Evolutionary conservation across 2,888 invertebrate genomes (phyloP).

Genomic region (Silvanus unidentatus): DNA sequence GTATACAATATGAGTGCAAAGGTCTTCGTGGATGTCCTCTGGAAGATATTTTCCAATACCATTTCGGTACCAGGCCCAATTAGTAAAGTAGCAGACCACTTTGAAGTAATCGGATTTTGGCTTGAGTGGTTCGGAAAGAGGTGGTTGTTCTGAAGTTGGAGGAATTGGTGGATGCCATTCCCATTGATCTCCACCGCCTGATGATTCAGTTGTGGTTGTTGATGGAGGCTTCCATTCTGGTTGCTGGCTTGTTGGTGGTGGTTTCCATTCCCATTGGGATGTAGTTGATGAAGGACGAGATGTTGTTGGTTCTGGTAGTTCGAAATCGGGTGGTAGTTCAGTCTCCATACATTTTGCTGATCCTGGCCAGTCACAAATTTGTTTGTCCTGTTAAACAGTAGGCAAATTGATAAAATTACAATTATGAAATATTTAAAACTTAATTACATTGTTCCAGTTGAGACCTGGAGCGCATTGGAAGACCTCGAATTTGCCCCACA

Average conservation of each 20-base stretch:
- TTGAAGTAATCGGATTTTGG: conserved; percentile 64
- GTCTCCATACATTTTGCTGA: conserved; percentile 53
- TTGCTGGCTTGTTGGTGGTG: conserved; percentile 12
- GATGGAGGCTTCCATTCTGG: conserved; percentile 22
- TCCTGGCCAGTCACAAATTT: conserved; percentile 69
- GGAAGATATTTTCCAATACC: conserved; percentile 78
- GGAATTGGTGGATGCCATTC: conserved; percentile 38
- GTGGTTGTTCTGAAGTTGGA: conserved; percentile 40
- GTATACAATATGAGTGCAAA: conserved; percentile 90
- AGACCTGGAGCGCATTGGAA: conserved; percentile 67
- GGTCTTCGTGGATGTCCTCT: conserved; percentile 76
- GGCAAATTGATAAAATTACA: not conserved
- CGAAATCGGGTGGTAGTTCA: conserved; percentile 7
- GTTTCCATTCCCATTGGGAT: conserved; percentile 25
- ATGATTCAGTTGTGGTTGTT: conserved; percentile 17
- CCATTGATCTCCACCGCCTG: conserved; percentile 26
- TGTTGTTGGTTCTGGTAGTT: conserved; percentile 13
- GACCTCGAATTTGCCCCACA: conserved; percentile 70
- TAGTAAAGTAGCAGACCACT: conserved; percentile 86
- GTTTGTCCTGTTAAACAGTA: conserved; percentile 48
- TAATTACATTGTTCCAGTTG: conserved; percentile 63
- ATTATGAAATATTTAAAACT: conserved; percentile 1
- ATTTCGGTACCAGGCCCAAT: conserved; percentile 89
- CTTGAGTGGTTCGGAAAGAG: conserved; percentile 46
- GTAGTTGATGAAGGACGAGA: conserved; percentile 26